phyloP scores from a whole-genome alignment of 2,113 vertebrate genomes.

The Malurus melanocephalus region DNA sequence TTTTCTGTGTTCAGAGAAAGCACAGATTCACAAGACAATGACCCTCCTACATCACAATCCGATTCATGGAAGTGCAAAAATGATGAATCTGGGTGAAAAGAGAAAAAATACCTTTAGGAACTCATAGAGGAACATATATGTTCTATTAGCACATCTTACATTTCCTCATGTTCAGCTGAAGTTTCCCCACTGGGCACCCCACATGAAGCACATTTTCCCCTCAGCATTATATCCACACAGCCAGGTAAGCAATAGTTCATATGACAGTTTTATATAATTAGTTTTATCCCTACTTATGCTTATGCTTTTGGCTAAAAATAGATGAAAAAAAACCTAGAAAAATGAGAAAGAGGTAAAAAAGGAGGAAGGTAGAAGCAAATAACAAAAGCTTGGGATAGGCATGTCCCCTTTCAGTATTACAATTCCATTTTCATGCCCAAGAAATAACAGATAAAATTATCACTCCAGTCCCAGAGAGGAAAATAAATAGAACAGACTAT shows the following conservation, averaged over 20 bases:
- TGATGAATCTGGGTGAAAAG: constrained; percentile 79
- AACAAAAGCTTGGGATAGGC: not conserved
- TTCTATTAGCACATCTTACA: not conserved
- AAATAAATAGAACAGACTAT: not conserved
- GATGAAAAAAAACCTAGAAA: not conserved
- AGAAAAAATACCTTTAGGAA: not conserved
- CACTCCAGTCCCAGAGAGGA: not conserved
- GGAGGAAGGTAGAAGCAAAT: not conserved
- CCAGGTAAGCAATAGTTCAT: not conserved
- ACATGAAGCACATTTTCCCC: not conserved
- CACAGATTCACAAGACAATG: constrained; percentile 85
- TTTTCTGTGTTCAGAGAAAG: constrained; percentile 93
- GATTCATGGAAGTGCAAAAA: constrained; percentile 89
- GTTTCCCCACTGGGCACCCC: not conserved
- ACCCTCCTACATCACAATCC: constrained; percentile 86
- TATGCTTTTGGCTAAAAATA: not conserved
- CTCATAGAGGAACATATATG: not conserved
- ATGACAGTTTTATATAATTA: not conserved
- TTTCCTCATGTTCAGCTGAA: not conserved
- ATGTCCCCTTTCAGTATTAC: not conserved
- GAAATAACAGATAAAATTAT: not conserved
- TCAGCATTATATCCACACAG: not conserved
- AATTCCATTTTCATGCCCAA: not conserved
- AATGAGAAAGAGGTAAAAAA: not conserved
- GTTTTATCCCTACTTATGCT: not conserved